These are phyloP conservation scores for Hypotaenidia okinawae DNA, from an alignment of 2,797 vertebrate genomes.

Conservation along the genomic window DNA sequence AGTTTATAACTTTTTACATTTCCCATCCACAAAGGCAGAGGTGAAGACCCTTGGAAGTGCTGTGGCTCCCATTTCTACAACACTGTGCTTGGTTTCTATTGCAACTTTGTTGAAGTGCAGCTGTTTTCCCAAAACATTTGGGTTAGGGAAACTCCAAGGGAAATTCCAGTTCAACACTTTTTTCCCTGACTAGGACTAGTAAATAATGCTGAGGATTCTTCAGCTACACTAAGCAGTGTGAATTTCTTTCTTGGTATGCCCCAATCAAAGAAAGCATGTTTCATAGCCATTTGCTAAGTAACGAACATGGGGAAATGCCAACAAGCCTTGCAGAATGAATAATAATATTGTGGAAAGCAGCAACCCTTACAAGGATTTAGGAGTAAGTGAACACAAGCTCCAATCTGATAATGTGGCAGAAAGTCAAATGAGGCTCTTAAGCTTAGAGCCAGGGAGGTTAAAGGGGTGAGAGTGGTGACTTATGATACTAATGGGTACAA, in stretches of 20 bases:
- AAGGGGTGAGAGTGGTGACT: not conserved
- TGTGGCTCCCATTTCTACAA: not conserved
- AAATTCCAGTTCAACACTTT: not conserved
- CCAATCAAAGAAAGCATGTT: not conserved
- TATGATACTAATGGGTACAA: not conserved
- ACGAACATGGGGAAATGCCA: not conserved
- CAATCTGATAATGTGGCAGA: not conserved
- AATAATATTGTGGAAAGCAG: not conserved
- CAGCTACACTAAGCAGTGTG: not conserved
- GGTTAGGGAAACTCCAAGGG: not conserved
- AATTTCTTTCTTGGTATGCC: not conserved
- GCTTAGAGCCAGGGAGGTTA: not conserved
- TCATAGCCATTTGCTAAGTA: not conserved
- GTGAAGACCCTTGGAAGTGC: not conserved
- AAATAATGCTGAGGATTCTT: not conserved
- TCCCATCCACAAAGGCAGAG: not conserved
- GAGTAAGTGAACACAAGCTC: not conserved
- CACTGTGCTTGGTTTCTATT: slow-evolving; percentile 1
- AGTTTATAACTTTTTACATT: not conserved
- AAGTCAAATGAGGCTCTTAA: not conserved
- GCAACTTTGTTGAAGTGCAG: not conserved
- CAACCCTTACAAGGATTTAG: not conserved
- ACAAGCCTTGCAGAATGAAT: not conserved
- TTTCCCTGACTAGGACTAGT: not conserved
- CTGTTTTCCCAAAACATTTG: slow-evolving; percentile 6